A percentile compares a stretch with the other conserved stretches of the same genome.
These are phyloP conservation scores for Epinephelus cyanopodus DNA, from an alignment of 2,113 vertebrate genomes.

Conservation along the genomic window DNA sequence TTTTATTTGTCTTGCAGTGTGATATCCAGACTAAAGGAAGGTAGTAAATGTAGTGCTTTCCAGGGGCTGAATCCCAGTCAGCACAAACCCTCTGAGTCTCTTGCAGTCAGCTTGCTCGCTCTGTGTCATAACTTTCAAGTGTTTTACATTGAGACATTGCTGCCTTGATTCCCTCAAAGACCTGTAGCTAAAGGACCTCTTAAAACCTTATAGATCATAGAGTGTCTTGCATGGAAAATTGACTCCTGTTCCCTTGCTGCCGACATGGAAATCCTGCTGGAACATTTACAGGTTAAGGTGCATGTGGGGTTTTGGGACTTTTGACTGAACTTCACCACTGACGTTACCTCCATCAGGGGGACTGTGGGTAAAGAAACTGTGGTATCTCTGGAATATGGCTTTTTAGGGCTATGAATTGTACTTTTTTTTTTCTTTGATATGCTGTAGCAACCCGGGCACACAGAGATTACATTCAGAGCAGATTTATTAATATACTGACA, in stretches of 20 bases:
- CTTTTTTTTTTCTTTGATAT: slow-evolving; percentile 63
- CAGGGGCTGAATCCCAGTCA: slow-evolving; percentile 1
- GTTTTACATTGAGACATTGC: slow-evolving; percentile 50
- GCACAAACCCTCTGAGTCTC: too few relatives aligned
- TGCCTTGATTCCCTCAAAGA: slow-evolving; percentile 54
- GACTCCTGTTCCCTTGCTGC: slow-evolving; percentile 37
- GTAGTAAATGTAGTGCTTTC: not conserved
- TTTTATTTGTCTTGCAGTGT: slow-evolving; percentile 29
- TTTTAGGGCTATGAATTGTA: slow-evolving; percentile 75
- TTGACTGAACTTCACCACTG: slow-evolving; percentile 58
- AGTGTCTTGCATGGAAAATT: slow-evolving; percentile 47
- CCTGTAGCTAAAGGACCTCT: slow-evolving; percentile 34
- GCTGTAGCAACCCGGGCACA: slow-evolving; percentile 67
- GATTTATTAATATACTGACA: slow-evolving; percentile 62
- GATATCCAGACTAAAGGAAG: not conserved
- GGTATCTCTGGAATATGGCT: slow-evolving; percentile 69
- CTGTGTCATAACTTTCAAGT: slow-evolving; percentile 6
- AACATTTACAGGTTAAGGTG: slow-evolving; percentile 55
- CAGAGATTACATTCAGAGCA: slow-evolving; percentile 75
- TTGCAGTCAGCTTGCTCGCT: slow-evolving; percentile 4
- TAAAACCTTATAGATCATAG: slow-evolving; percentile 24
- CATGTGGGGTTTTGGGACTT: slow-evolving; percentile 41
- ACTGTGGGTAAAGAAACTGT: slow-evolving; percentile 61
- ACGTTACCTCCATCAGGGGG: slow-evolving; percentile 50
- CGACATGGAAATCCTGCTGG: slow-evolving; percentile 38